Evolutionary conservation across 2,888 invertebrate genomes (phyloP), one percentile per base, ranked within the genome.

Genomic region (Taphrorychus bicolor): DNA sequence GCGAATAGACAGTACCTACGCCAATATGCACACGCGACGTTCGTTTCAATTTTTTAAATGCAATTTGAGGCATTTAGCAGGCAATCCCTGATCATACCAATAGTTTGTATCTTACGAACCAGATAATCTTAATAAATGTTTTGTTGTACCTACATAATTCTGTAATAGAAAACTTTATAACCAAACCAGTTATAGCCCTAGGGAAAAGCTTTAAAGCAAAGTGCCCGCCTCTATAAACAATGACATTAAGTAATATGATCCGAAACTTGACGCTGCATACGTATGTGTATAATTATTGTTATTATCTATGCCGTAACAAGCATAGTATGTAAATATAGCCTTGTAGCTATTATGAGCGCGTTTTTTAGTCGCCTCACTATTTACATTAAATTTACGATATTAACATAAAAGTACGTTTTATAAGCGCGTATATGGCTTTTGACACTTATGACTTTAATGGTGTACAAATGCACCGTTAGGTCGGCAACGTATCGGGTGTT

Each of bases 231-330:
- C 42, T 54, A 41, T 59, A 59, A 59, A 64, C 63, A 60, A 52
- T 60, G 60, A 11, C 52, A 59, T 59, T 59, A 54, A 40, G 60
- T 57, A 66, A 66, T 54, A 48, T 7, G 61, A 57, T 57, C 60
- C 49, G 66, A 66, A 60, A 66, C 61, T 58, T 57, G 41, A 66
- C 57, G 52, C 66, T 42, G 66, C 61, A 57, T 66, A 51, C 23
- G 14, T 3, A 32, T 32, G 11, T 2, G 24, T 23, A 59, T 60
- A 66, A 66, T 66, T 40, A 66, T 60, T 66, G 60, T 66, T 66
- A 66, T 66, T 66, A 66, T 66, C 66, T 66, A 60, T 61, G 41
- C 61, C 57, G 61, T 66, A 57, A 59, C 57, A 61, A 57, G 42
- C 49, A 59, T 54, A 54, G 54, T 61, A 66, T 66, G 66, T 66